These are phyloP conservation scores for Vidua macroura DNA, from an alignment of 2,113 vertebrate species.

Conservation along the genomic window DNA sequence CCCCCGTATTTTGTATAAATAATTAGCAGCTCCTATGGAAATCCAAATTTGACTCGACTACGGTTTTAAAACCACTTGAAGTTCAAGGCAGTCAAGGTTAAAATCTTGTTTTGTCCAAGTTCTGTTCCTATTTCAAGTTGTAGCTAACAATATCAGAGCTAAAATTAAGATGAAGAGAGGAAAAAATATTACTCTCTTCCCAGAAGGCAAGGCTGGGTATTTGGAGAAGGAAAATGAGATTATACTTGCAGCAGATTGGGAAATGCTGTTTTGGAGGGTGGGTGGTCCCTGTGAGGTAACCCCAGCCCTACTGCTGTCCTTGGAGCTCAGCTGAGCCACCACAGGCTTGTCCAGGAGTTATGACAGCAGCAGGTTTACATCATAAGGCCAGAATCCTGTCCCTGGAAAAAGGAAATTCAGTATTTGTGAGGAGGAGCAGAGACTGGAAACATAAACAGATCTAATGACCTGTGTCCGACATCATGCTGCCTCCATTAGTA, in stretches of 20 bases:
- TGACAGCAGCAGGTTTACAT: not conserved
- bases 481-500: not conserved
- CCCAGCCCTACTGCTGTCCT: not conserved
- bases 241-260: not conserved
- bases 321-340: not conserved
- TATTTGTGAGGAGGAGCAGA: not conserved
- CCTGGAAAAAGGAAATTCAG: not conserved
- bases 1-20: not conserved
- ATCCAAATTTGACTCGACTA: not conserved
- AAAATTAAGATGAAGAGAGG: not conserved
- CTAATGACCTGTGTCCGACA: not conserved
- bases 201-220: not conserved
- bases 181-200: not conserved
- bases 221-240: not conserved
- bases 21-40: not conserved
- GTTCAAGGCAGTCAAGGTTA: not conserved
- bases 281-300: not conserved
- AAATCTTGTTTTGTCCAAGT: not conserved
- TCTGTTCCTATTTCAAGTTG: not conserved
- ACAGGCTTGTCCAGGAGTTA: accelerated
- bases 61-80: not conserved
- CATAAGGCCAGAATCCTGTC: accelerated
- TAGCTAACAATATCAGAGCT: not conserved
- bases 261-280: not conserved
- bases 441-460: not conserved